Evolutionary conservation across 2,797 vertebrate species (phyloP).

Genomic region (Ctenopoma multispine): DNA sequence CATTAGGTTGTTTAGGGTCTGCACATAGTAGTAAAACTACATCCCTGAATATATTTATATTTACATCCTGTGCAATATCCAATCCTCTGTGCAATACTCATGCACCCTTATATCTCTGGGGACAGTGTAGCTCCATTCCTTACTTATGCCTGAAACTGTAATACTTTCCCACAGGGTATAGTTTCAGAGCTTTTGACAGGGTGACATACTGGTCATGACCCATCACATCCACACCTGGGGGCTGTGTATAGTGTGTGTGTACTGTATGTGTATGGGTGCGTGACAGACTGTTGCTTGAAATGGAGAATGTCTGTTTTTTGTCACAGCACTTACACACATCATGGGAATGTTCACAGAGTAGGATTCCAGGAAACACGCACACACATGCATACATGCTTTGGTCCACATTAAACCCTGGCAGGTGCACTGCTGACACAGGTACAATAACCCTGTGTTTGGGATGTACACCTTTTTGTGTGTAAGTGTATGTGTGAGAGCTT

Average conservation of each 20-base stretch:
- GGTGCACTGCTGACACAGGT: constrained; percentile 67
- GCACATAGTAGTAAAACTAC: too few species aligned
- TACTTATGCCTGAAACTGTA: constrained; percentile 38
- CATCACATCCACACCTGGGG: constrained; percentile 26
- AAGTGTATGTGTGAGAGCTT: constrained; percentile 6
- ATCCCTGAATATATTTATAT: too few species aligned
- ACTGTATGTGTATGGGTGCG: not conserved
- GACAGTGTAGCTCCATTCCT: constrained; percentile 39
- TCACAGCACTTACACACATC: constrained; percentile 8
- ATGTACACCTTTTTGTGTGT: constrained; percentile 35
- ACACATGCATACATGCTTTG: constrained; percentile 9
- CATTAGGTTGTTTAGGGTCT: too few species aligned
- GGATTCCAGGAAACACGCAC: not conserved
- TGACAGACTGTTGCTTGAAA: constrained; percentile 10
- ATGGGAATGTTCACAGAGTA: not conserved
- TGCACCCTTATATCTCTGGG: not conserved
- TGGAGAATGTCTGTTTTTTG: constrained; percentile 33
- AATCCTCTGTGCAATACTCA: too few species aligned
- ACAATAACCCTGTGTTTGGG: constrained; percentile 69
- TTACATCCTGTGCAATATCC: too few species aligned
- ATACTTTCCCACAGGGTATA: constrained; percentile 55
- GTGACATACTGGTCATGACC: constrained; percentile 15
- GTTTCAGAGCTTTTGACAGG: constrained; percentile 62
- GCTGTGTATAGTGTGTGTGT: constrained; percentile 3
- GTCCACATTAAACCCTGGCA: constrained; percentile 50